Evolutionary conservation across 2,888 invertebrate genomes (phyloP), one percentile per base, ranked within the genome.

Genomic region (Iphiclides podalirius): DNA sequence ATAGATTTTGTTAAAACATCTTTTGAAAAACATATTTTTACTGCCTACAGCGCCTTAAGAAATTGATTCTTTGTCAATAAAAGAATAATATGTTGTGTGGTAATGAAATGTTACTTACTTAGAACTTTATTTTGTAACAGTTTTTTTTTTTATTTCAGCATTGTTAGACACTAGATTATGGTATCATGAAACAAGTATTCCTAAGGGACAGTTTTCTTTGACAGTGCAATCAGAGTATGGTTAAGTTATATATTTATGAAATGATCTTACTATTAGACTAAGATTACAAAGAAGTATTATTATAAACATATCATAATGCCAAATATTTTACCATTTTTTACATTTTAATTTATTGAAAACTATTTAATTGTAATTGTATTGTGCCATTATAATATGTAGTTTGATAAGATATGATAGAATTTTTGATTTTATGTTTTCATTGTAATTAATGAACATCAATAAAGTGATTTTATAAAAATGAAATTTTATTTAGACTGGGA

Each of bases 201-300:
- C 94, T 37, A 93, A 94, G 57, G 94, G 94, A 4, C 92, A 94
- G 67, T 93, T 97, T 64, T 96, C 96, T 59, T 88, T 97, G 35
- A 96, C 96, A 9, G 92, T 97, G 52, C 96, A 97, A 62, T 97
- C 97, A 0, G 97, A 97, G 76, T 97, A 97, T 82, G 97, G 97
- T 63, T 94, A 89, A 83, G 49, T 14, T 40, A 50, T 47, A 44
- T 51, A 46, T 50, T 43, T 28, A 40, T n/a, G 2, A n/a, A 20
- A 4, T 20, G 3, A 20, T 20, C 4, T 20, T 6, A 6, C 20
- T n/a, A 28, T 39, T 37, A 11, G 3, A 28, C 26, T 48, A 40
- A 47, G 52, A 77, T 71, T 79, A 75, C 69, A 77, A 78, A 17
- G 12, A 75, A 60, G 53, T 66, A 70, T 62, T 72, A 67, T 70